A percentile compares a stretch with the other conserved stretches of the same genome.
Evolutionary conservation across 2,113 vertebrate genomes (phyloP).

Genomic region (Pygoscelis adeliae): DNA sequence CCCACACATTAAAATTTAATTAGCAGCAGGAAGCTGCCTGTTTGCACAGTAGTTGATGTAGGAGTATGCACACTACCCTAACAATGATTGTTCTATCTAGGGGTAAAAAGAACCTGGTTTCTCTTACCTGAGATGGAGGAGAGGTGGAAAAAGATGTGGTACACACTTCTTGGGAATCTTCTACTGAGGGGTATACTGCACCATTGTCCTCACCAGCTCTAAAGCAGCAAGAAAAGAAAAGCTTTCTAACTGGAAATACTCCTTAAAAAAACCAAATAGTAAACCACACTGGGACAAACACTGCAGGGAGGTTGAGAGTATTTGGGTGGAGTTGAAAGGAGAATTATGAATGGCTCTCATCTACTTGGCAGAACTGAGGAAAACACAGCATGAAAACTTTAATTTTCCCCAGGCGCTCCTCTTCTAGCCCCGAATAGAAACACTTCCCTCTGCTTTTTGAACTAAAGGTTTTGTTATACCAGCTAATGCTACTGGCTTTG

Average conservation of each 20-base stretch:
- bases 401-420: neutral
- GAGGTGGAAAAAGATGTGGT: slow-evolving; percentile 98
- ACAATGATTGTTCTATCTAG: neutral
- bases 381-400: neutral
- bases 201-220: slow-evolving; percentile 86
- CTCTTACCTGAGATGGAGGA: slow-evolving; percentile 92
- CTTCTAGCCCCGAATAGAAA: neutral
- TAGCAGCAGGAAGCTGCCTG: neutral
- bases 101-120: neutral
- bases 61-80: neutral
- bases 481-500: neutral
- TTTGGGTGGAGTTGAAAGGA: slow-evolving; percentile 39
- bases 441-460: neutral
- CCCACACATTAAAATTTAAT: neutral
- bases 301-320: neutral
- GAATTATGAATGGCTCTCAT: slow-evolving; percentile 29
- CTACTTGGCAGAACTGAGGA: neutral
- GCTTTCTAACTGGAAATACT: neutral
- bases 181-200: slow-evolving; percentile 82
- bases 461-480: neutral
- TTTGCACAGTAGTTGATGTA: neutral
- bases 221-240: neutral
- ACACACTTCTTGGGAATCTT: slow-evolving; percentile 97
- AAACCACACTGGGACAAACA: neutral
- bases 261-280: neutral